These are phyloP conservation scores for Eulithis prunata DNA, from an alignment of 2,888 invertebrate genomes.

Conservation along the genomic window DNA sequence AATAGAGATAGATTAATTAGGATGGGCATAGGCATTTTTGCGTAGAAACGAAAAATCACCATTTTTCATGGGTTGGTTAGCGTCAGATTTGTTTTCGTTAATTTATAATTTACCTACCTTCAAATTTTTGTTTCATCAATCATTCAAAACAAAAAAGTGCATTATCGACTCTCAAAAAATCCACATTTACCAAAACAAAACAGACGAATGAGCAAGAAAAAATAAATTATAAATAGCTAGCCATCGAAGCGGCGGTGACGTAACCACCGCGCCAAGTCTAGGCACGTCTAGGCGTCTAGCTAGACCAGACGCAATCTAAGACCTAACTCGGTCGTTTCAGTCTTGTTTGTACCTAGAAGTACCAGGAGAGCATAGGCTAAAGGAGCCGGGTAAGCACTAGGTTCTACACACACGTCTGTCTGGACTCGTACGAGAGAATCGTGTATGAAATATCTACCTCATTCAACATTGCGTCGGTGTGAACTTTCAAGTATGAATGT, in stretches of 20 bases:
- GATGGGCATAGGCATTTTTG: too few relatives aligned
- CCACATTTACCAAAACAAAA: neutral
- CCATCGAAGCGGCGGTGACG: conserved; percentile 15
- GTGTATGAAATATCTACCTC: conserved; percentile 15
- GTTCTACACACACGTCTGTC: conserved; percentile 50
- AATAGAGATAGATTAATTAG: too few relatives aligned
- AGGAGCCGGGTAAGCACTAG: conserved; percentile 66
- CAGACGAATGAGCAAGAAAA: conserved; percentile 1
- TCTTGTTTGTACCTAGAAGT: conserved; percentile 75
- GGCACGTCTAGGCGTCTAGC: conserved; percentile 33
- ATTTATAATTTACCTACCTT: too few relatives aligned
- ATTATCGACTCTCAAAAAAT: too few relatives aligned
- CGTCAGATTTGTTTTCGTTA: too few relatives aligned
- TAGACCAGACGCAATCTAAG: conserved; percentile 33
- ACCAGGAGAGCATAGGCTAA: conserved; percentile 67
- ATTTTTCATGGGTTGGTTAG: too few relatives aligned
- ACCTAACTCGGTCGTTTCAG: conserved; percentile 45
- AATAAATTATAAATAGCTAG: neutral
- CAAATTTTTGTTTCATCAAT: too few relatives aligned
- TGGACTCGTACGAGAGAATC: conserved; percentile 14
- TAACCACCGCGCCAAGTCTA: conserved; percentile 20
- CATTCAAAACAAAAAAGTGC: too few relatives aligned
- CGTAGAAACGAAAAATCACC: too few relatives aligned
- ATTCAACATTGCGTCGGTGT: conserved; percentile 18
- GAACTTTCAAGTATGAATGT: neutral